These are phyloP conservation scores for Pachyuromys duprasi DNA, from an alignment of 2,797 vertebrate genomes.

Conservation along the genomic window DNA sequence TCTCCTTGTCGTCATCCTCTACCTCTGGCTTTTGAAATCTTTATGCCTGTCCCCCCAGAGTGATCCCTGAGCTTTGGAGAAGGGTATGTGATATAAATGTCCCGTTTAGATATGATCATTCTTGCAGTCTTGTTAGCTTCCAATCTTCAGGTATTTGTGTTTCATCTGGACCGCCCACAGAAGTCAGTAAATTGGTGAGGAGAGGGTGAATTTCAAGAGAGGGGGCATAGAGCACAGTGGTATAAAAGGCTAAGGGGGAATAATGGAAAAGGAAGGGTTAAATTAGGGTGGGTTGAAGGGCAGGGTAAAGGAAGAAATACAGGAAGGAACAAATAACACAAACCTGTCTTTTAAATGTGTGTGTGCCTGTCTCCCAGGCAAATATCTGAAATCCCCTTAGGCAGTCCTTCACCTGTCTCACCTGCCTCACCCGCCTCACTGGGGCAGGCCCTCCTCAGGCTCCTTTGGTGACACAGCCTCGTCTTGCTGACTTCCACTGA, in stretches of 20 bases:
- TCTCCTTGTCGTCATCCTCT: background rate
- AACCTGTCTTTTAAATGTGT: background rate
- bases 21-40: background rate
- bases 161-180: background rate
- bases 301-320: background rate
- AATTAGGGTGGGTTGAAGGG: background rate
- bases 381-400: background rate
- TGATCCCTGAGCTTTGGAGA: background rate
- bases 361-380: background rate
- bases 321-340: background rate
- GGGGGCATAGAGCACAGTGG: background rate
- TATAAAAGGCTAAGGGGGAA: background rate
- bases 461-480: accelerated
- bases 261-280: background rate
- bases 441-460: too few species aligned
- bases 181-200: background rate
- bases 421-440: background rate
- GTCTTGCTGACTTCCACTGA: background rate
- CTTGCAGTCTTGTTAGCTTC: background rate
- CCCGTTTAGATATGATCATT: too few species aligned
- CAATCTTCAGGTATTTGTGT: background rate
- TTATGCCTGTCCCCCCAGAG: background rate
- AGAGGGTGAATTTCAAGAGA: background rate
- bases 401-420: too few species aligned
- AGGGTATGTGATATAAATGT: too few species aligned